phyloP scores from a whole-genome alignment of 2,888 invertebrate genomes.

The Parasteatoda lunata region DNA sequence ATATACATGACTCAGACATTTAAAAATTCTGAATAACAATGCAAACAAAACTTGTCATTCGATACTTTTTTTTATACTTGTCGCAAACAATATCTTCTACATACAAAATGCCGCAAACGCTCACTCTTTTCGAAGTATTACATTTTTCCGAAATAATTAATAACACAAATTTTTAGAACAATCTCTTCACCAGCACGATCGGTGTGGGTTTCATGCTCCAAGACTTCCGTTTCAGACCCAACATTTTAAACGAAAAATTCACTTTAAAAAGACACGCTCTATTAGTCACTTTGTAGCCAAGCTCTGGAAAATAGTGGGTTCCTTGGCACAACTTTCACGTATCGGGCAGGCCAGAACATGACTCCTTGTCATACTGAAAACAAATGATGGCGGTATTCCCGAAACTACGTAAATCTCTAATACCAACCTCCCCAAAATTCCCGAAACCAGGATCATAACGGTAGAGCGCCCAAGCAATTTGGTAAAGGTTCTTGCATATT shows the following conservation, averaged over 20 bases:
- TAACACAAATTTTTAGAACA: neutral
- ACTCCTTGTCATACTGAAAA: conserved; percentile 1
- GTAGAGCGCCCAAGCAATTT: conserved; percentile 3
- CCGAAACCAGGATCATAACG: neutral
- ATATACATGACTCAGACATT: too few relatives aligned
- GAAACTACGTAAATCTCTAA: neutral
- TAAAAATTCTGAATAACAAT: too few relatives aligned
- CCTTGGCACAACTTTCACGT: conserved; percentile 5
- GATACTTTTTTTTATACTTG: too few relatives aligned
- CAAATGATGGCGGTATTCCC: neutral
- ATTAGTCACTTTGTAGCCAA: neutral
- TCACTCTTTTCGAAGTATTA: too few relatives aligned
- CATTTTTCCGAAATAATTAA: neutral
- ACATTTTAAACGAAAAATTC: neutral
- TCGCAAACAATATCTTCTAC: too few relatives aligned
- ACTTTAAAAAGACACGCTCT: neutral
- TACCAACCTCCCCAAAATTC: neutral
- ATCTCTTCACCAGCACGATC: neutral
- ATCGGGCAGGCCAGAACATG: neutral
- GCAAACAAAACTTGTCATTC: too few relatives aligned
- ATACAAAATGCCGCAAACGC: too few relatives aligned
- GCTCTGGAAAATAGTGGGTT: neutral
- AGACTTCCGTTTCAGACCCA: neutral
- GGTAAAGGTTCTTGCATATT: neutral
- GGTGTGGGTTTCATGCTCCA: neutral